Conservation (phyloP, 2,888 invertebrate species). For the Lathronympha strigana region DNA sequence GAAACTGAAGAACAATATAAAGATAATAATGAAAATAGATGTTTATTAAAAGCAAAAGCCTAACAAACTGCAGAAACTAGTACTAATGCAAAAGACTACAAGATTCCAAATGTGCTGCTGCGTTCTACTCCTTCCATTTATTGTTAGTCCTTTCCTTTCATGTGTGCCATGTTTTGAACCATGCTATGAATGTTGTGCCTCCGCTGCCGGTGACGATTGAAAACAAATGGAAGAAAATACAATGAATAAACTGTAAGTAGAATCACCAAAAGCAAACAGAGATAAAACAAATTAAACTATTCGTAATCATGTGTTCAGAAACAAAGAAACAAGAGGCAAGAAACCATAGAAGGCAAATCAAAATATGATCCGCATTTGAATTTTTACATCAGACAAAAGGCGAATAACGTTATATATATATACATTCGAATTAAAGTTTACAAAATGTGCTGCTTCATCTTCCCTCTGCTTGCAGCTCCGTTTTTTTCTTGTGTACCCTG, state of each 20-base stretch:
- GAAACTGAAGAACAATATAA: too few species aligned
- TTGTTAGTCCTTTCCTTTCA: not conserved
- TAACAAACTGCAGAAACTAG: not conserved
- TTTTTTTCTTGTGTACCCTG: not conserved
- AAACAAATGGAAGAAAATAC: not conserved
- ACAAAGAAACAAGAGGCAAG: not conserved
- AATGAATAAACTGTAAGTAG: not conserved
- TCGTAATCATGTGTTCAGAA: too few species aligned
- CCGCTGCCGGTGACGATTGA: not conserved
- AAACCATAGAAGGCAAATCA: not conserved
- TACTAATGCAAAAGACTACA: not conserved
- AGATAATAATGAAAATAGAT: not conserved
- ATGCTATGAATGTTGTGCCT: not conserved
- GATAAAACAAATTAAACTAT: too few species aligned
- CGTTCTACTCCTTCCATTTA: not conserved
- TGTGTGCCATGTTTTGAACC: slow-evolving; percentile 15
- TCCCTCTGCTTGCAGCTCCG: not conserved
- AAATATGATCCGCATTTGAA: too few species aligned
- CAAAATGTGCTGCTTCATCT: not conserved
- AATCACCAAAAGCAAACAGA: not conserved
- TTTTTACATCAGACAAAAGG: too few species aligned
- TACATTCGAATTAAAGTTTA: too few species aligned
- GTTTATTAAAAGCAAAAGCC: not conserved
- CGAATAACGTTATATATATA: too few species aligned
- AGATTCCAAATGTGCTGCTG: slow-evolving; percentile 10